Evolutionary conservation across 2,888 invertebrate genomes (phyloP), one percentile per base, ranked within the genome.

Genomic region (Cosmorhoe ocellata): DNA sequence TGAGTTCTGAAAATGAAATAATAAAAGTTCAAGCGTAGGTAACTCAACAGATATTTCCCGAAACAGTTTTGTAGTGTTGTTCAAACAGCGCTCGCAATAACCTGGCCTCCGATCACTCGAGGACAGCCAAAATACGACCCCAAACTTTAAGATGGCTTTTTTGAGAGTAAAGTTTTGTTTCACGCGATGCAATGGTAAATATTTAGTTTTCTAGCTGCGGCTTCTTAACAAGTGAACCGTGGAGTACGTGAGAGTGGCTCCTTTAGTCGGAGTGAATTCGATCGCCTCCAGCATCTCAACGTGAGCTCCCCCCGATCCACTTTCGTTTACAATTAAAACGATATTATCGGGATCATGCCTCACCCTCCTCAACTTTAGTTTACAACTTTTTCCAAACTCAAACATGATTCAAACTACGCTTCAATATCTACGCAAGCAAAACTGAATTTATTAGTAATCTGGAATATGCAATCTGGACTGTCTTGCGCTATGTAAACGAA

Each of bases 61-160:
- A 83, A 84, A 83, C 84, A 73, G 76, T 67, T 66, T 24, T 82
- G 77, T 77, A 85, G 86, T 84, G 84, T 69, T 79, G 69, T 51
- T 71, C 80, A 87, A 87, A 88, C 75, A 78, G 72, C 71, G 73
- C 61, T 66, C 67, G 80, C 81, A 86, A 84, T 84, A 86, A 83
- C 70, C 71, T 71, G 61, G 61, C 56, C 66, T 69, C 64, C 63
- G 79, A 81, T 81, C 82, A 82, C 79, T 84, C 73, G 74, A 70
- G 73, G 78, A 79, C 79, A 74, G 70, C 72, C 71, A 69, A 78
- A 79, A 79, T 75, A 71, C 76, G 54, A 63, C 64, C 32, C 58
- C 61, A 66, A 77, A 78, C 79, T 83, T 78, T 72, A 73, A 78
- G 79, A 76, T 76, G 76, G 71, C 77, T 76, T 74, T 79, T 81